phyloP scores from a whole-genome alignment of 2,113 vertebrate species.

The Anoura caudifer region DNA sequence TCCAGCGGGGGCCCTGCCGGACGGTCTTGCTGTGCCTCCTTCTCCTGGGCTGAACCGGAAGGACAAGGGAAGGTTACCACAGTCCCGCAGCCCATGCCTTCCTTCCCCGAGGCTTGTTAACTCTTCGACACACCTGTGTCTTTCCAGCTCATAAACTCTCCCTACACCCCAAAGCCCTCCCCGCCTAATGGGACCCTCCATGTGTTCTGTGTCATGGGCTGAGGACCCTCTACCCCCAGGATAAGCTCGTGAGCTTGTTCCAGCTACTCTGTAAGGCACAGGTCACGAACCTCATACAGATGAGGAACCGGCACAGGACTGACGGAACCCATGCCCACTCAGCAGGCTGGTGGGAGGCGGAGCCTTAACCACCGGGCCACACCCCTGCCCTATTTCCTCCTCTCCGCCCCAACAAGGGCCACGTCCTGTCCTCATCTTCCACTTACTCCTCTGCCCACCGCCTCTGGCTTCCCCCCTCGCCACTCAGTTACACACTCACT shows the following conservation, averaged over 20 bases:
- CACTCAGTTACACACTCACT: background rate
- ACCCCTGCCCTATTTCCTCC: background rate
- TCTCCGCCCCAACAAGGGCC: background rate
- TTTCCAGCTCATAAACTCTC: too few relatives aligned
- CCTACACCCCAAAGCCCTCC: background rate
- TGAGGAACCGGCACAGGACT: background rate
- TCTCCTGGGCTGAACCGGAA: constrained; percentile 29
- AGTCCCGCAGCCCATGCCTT: fast-evolving
- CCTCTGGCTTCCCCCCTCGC: background rate
- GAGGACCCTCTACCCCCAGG: fast-evolving
- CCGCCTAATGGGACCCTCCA: fast-evolving
- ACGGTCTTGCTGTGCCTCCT: background rate
- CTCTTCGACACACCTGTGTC: background rate
- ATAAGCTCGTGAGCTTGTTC: background rate
- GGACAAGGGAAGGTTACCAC: fast-evolving
- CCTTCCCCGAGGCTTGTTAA: too few relatives aligned
- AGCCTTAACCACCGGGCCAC: background rate
- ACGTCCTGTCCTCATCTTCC: background rate
- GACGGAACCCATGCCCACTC: fast-evolving
- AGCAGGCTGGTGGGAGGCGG: background rate
- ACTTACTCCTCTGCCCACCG: background rate
- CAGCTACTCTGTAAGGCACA: background rate
- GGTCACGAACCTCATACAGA: too few relatives aligned
- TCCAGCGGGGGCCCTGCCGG: fast-evolving
- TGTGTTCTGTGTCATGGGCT: background rate